Conservation (phyloP, 2,888 invertebrate species). For the Caprella mutica region DNA sequence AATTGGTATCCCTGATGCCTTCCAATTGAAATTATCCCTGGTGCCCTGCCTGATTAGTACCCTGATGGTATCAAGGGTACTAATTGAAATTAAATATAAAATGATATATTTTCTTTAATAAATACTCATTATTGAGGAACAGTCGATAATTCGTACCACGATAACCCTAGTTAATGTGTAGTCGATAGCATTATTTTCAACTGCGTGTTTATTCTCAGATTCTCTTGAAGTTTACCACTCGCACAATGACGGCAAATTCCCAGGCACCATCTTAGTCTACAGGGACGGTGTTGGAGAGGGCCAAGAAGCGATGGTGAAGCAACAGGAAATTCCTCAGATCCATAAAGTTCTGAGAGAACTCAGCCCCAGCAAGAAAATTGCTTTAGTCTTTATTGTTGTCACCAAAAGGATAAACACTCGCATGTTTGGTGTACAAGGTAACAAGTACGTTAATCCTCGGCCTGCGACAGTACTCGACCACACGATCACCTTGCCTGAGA, state of each 20-base stretch:
- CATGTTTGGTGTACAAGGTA: constrained; percentile 10
- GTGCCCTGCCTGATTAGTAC: too few relatives aligned
- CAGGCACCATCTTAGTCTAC: constrained; percentile 65
- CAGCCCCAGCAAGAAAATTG: constrained; percentile 36
- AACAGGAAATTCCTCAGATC: constrained; percentile 65
- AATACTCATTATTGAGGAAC: too few relatives aligned
- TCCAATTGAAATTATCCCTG: too few relatives aligned
- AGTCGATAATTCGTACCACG: too few relatives aligned
- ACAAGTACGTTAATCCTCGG: constrained; percentile 49
- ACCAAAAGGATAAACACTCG: constrained; percentile 68
- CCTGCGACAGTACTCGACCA: constrained; percentile 83
- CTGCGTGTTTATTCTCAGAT: constrained; percentile 37
- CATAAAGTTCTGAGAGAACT: too few relatives aligned
- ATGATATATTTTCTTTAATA: too few relatives aligned
- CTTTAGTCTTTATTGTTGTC: constrained; percentile 68
- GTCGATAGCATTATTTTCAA: too few relatives aligned
- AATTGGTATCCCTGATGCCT: too few relatives aligned
- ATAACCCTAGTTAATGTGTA: too few relatives aligned
- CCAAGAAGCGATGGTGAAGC: constrained; percentile 63
- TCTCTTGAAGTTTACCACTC: constrained; percentile 48
- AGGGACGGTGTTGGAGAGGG: constrained; percentile 93
- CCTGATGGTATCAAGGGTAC: too few relatives aligned
- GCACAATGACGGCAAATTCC: constrained; percentile 46
- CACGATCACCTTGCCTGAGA: constrained; percentile 64
- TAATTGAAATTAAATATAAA: too few relatives aligned